Conservation (phyloP, 1,140 invertebrate genomes). For the Drosophila subobscura region DNA sequence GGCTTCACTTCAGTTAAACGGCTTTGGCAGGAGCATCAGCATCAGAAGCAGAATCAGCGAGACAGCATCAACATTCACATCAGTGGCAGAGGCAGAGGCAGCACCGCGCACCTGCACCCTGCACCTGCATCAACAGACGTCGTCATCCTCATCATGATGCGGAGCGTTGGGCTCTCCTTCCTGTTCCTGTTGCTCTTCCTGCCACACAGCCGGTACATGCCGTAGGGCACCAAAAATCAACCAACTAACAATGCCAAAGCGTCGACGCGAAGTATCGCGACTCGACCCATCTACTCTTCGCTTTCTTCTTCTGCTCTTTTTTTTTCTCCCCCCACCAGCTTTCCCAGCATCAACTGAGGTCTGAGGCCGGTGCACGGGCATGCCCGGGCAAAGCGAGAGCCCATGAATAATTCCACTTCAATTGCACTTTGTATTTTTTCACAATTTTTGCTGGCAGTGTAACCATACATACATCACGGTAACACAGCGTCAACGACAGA, state of each 20-base stretch:
- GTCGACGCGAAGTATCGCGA: constrained; percentile 21
- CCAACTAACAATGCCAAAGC: constrained; percentile 48
- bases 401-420: constrained; percentile 80
- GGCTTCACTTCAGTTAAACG: constrained; percentile 46
- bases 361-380: no score
- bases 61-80: not conserved
- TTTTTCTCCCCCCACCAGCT: no score
- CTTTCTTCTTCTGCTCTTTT: not conserved
- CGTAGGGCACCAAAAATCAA: constrained; percentile 48
- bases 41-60: constrained; percentile 2
- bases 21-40: constrained; percentile 20
- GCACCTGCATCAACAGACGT: not conserved
- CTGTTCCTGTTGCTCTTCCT: constrained; percentile 65
- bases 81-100: not conserved
- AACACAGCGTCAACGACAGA: constrained; percentile 53
- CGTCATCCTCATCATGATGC: constrained; percentile 45
- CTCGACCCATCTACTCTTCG: not conserved
- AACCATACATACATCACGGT: constrained; percentile 58
- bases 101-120: not conserved
- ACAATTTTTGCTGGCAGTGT: constrained; percentile 64
- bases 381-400: constrained; percentile 32
- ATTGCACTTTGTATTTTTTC: constrained; percentile 77
- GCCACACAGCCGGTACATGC: constrained; percentile 29
- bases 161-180: constrained; percentile 39
- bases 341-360: no score